Conservation (phyloP, 2,797 vertebrate genomes). For the Micromesistius poutassou region DNA sequence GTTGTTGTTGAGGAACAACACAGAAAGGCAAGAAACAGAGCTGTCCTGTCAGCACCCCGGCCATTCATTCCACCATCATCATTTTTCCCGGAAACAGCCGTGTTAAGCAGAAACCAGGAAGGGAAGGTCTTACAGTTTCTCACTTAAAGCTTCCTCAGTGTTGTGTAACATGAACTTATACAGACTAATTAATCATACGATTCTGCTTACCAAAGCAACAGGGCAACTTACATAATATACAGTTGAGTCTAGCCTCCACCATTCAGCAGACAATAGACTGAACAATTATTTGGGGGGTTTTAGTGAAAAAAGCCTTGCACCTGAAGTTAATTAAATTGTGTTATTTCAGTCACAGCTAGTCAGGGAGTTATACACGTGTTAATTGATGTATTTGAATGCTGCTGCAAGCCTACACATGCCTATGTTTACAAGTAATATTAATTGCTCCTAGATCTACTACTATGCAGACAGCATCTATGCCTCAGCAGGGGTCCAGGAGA, state of each 20-base stretch:
- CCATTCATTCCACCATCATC: background rate
- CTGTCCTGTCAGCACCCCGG: background rate
- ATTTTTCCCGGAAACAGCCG: background rate
- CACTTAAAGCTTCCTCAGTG: background rate
- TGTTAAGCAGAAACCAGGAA: background rate
- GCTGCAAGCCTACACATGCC: background rate
- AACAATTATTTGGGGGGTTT: background rate
- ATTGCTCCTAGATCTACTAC: constrained; percentile 85
- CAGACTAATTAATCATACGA: background rate
- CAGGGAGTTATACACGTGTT: background rate
- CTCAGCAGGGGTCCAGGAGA: constrained; percentile 73
- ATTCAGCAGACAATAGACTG: background rate
- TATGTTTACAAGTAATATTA: background rate
- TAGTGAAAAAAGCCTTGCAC: background rate
- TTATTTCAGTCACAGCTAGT: constrained; percentile 8
- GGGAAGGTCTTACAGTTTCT: background rate
- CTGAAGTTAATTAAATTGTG: background rate
- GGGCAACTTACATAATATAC: background rate
- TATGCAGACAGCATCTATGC: constrained; percentile 87
- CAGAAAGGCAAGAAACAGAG: background rate
- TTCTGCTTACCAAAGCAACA: constrained; percentile 1
- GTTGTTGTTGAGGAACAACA: background rate
- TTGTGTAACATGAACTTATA: background rate
- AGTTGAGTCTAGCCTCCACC: too few relatives aligned
- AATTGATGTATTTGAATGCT: background rate